Base-by-base conservation (phyloP, 2,797 vertebrate species). In the Syngnathus rostellatus region DNA sequence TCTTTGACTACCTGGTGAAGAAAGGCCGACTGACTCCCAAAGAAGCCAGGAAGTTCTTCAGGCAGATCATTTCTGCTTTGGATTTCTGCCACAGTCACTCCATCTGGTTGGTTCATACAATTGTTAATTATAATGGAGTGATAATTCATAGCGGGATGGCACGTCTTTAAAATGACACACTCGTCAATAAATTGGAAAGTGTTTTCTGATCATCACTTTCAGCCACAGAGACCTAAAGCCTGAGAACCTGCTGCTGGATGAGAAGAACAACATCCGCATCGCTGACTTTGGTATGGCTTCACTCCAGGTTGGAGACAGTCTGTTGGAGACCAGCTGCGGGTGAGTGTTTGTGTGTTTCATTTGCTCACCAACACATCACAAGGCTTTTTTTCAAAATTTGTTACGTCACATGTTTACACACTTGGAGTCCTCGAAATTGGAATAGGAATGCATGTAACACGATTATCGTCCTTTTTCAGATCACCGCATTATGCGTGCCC, bases 401-500 rank as follows among this genome's bases (percentile, higher is more conserved):
- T 16, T 38, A 2, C 12, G 53, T 37, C 31, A 17, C 14, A 14
- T 37, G 19, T 57, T 38, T 31, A 31, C 31, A 16, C 25, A 37
- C 25, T 37, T 6, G 8, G 14, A 37, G 23, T 6, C 23, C 25
- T 19, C 14, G 16, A 46, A 62, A 25, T 12, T 12, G 21, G n/a
- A 12, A 38, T 46, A 9, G 19, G 31, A 43, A 68, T 57, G 23
- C 46, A 12, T 64, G 3, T 67, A 66, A 77, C 14, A 25, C 48
- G 3, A 12, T 63, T 62, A 45, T 37, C 62, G 6, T 81, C 66
- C 73, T 10, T 65, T 89, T 86, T 76, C 87, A 98, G 97, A 82
- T 99, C 97, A 63, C 97, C 97, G 25, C 97, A 99, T 90, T 99
- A 99, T 45, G 97, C 97, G 77, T 99, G 97, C 81, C 97, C 97